These are phyloP conservation scores for Climacteris rufus DNA, from an alignment of 2,113 vertebrate species.

Conservation along the genomic window DNA sequence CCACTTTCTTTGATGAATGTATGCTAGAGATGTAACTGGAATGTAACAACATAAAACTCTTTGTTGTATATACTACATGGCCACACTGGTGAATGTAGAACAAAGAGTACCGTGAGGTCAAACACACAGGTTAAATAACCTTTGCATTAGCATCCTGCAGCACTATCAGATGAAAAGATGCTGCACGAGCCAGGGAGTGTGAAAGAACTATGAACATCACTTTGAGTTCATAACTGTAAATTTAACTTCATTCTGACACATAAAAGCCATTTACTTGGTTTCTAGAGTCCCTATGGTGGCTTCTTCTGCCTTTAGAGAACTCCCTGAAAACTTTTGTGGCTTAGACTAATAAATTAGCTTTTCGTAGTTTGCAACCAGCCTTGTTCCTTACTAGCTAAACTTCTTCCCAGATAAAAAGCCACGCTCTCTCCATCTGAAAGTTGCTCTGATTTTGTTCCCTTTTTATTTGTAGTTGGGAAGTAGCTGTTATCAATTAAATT, in stretches of 20 bases:
- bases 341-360: neutral
- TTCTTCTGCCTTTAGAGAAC: neutral
- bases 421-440: neutral
- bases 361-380: neutral
- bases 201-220: neutral
- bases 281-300: neutral
- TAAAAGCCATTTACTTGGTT: neutral
- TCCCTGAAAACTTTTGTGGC: neutral
- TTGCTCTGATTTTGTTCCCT: neutral
- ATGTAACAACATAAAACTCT: neutral
- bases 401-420: neutral
- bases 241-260: neutral
- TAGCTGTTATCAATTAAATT: neutral
- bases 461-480: neutral
- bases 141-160: neutral
- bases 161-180: neutral
- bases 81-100: neutral
- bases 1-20: neutral
- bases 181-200: neutral
- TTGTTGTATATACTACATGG: neutral
- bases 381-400: neutral
- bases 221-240: neutral
- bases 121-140: neutral
- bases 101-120: neutral
- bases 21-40: neutral